Percentiles rank a stretch among this genome's conserved stretches.
These are phyloP conservation scores for Drosophila paranaensis DNA, from an alignment of 2,888 invertebrate species.

Conservation along the genomic window DNA sequence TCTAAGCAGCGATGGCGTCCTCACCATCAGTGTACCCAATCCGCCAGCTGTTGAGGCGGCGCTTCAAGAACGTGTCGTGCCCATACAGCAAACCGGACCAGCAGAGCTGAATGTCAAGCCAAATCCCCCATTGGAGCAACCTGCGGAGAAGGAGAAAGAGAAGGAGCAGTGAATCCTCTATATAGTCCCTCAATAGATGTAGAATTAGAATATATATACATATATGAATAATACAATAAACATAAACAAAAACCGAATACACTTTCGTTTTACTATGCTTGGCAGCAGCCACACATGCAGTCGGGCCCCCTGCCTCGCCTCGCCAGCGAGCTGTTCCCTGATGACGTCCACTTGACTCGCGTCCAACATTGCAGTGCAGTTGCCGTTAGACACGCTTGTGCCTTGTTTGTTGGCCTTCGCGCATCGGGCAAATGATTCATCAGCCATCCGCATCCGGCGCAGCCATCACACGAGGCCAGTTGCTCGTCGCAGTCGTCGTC, in stretches of 20 bases:
- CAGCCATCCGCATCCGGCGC: constrained; percentile 61
- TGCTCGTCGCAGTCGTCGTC: constrained; percentile 7
- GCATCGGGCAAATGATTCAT: constrained; percentile 69
- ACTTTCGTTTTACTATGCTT: constrained; percentile 41
- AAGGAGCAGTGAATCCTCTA: neutral
- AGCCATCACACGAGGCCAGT: constrained; percentile 49
- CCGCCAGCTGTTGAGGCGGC: constrained; percentile 72
- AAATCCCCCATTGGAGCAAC: constrained; percentile 24
- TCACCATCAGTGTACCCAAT: constrained; percentile 89
- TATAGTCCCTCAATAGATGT: neutral
- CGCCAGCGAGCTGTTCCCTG: neutral
- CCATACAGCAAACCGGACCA: constrained; percentile 87
- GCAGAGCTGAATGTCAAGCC: constrained; percentile 34
- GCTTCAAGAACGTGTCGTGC: constrained; percentile 86
- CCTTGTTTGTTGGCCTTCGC: constrained; percentile 64
- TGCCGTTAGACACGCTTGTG: constrained; percentile 28
- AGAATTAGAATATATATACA: neutral
- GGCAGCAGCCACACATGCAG: constrained; percentile 40
- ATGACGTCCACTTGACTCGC: constrained; percentile 55
- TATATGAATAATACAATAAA: constrained; percentile 6
- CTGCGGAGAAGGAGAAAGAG: constrained; percentile 1
- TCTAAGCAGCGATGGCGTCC: constrained; percentile 90
- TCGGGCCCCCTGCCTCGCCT: neutral
- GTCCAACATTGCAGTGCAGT: constrained; percentile 42
- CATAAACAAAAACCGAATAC: constrained; percentile 26